Evolutionary conservation across 2,888 invertebrate genomes (phyloP).

Genomic region (Hydrotaea diabolus): DNA sequence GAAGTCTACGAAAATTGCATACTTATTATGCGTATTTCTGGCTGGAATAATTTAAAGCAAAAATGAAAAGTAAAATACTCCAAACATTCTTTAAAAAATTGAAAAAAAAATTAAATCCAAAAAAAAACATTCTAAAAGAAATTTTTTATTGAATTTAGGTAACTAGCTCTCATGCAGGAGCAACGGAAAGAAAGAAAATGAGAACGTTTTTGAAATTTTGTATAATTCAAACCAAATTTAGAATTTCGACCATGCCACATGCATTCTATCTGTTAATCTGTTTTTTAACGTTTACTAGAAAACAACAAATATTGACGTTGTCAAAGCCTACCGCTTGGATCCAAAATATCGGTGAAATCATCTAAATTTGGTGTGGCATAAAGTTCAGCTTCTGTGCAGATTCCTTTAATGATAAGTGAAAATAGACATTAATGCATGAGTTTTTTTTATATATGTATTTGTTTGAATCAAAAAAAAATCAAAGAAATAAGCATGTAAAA

Average conservation of each 20-base stretch:
- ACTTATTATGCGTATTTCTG: neutral
- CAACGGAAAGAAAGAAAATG: neutral
- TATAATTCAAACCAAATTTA: constrained; percentile 10
- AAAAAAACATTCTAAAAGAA: neutral
- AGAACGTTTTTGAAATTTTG: neutral
- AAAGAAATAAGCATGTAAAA: too few species aligned
- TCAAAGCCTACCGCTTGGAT: constrained; percentile 81
- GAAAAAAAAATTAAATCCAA: neutral
- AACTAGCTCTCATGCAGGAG: neutral
- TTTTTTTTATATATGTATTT: too few species aligned
- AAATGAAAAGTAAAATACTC: neutral
- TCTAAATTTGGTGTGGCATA: constrained; percentile 81
- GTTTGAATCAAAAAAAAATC: too few species aligned
- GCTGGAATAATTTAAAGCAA: neutral
- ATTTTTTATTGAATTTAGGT: neutral
- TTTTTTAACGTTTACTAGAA: constrained; percentile 15
- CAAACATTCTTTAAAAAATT: neutral
- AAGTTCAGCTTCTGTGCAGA: constrained; percentile 73
- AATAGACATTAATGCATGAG: constrained; percentile 38
- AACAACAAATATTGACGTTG: constrained; percentile 5
- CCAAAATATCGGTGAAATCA: constrained; percentile 81
- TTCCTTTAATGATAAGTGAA: constrained; percentile 69
- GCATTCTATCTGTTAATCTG: neutral
- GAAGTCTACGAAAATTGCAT: neutral
- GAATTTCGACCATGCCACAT: constrained; percentile 16